Percentiles rank a stretch among this genome's conserved stretches.
Conservation (phyloP, 1,140 invertebrate genomes). For the Scaptomyza montana region DNA sequence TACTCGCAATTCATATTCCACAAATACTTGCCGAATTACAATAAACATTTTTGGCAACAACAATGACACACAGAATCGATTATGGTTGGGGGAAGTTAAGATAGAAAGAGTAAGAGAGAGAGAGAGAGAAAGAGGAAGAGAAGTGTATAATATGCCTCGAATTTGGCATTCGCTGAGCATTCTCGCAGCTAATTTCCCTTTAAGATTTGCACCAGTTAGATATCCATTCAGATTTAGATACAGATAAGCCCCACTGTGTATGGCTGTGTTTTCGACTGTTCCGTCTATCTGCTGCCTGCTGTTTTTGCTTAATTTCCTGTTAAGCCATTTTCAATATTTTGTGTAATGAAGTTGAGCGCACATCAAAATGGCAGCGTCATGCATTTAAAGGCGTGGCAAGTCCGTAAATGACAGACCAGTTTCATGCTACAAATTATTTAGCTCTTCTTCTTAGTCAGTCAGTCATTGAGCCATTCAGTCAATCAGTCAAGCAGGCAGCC, state of each 20-base stretch:
- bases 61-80: constrained; percentile 28
- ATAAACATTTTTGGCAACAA: constrained; percentile 59
- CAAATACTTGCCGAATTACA: constrained; percentile 80
- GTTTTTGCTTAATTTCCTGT: constrained; percentile 78
- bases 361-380: constrained; percentile 68
- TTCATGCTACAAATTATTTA: constrained; percentile 4
- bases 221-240: constrained; percentile 48
- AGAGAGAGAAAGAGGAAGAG: neutral
- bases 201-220: constrained; percentile 71
- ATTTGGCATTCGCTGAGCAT: constrained; percentile 68
- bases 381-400: constrained; percentile 67
- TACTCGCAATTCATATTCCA: constrained; percentile 81
- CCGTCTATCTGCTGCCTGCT: constrained; percentile 41
- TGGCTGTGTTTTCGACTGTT: neutral
- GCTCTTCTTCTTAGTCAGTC: constrained; percentile 23
- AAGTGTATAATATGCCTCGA: constrained; percentile 9
- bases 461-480: constrained; percentile 35
- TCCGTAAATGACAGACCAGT: constrained; percentile 41
- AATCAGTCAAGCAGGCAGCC: constrained; percentile 42
- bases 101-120: neutral
- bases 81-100: neutral
- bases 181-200: constrained; percentile 80
- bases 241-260: constrained; percentile 10
- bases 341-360: constrained; percentile 41
- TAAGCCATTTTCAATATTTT: constrained; percentile 75